A percentile compares a stretch with the other conserved stretches of the same genome.
Evolutionary conservation across 2,113 vertebrate genomes (phyloP).

Genomic region (Anser brachyrhynchus): DNA sequence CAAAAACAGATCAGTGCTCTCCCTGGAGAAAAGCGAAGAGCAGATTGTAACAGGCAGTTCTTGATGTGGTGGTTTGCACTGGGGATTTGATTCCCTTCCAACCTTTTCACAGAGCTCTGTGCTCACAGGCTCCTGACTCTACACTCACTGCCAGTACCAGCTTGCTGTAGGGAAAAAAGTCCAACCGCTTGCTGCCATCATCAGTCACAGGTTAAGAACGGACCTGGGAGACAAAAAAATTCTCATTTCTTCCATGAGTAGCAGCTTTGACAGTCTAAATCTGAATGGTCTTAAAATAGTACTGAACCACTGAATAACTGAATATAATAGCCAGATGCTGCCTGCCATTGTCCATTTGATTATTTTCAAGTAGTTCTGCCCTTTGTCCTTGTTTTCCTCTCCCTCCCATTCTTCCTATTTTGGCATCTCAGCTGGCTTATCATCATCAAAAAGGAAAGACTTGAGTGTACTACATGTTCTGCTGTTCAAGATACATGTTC

Average conservation of each 20-base stretch:
- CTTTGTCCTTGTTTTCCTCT: background rate
- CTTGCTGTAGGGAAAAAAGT: background rate
- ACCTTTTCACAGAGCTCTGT: background rate
- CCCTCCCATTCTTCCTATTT: background rate
- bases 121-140: background rate
- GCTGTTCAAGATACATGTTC: background rate
- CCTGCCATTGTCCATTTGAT: background rate
- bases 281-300: background rate
- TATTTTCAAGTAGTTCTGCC: background rate
- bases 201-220: background rate
- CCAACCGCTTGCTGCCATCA: background rate
- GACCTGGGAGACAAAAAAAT: background rate
- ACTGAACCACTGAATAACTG: fast-evolving
- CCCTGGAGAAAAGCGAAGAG: background rate
- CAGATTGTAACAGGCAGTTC: background rate
- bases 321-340: background rate
- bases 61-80: background rate
- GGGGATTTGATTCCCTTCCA: background rate
- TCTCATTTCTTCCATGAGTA: background rate
- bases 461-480: background rate
- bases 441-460: background rate
- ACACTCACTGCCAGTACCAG: background rate
- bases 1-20: background rate
- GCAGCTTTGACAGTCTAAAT: background rate
- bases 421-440: background rate